Conservation (phyloP, 2,113 vertebrate genomes). For the Furnarius figulus region DNA sequence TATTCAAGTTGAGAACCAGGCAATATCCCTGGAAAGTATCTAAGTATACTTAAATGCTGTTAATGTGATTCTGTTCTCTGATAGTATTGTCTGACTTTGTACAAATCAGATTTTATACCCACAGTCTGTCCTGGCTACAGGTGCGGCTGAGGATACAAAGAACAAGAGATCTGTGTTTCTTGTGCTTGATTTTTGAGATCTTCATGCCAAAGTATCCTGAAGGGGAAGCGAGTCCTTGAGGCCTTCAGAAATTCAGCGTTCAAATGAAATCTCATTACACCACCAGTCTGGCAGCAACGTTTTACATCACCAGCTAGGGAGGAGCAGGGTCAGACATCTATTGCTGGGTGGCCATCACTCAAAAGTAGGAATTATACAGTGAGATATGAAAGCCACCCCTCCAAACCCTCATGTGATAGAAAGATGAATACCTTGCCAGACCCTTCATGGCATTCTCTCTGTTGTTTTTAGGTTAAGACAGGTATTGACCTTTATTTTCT, state of each 20-base stretch:
- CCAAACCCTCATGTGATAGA: neutral
- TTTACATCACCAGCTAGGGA: neutral
- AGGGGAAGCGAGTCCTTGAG: neutral
- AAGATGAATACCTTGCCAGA: neutral
- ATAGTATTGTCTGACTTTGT: neutral
- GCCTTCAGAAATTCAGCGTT: neutral
- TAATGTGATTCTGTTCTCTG: neutral
- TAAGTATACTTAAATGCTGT: neutral
- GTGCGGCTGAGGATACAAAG: neutral
- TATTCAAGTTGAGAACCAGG: neutral
- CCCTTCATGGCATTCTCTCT: neutral
- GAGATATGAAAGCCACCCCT: neutral
- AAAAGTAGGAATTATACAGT: neutral
- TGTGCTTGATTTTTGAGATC: neutral
- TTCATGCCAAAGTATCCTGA: neutral
- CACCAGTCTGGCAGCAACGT: neutral
- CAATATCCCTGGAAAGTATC: neutral
- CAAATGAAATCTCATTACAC: neutral
- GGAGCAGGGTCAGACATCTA: neutral
- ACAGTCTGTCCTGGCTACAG: neutral
- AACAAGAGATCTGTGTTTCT: neutral
- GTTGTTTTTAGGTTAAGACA: neutral
- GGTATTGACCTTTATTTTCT: neutral
- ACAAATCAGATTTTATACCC: neutral
- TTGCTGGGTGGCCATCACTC: neutral